A percentile compares a stretch with the other conserved stretches of the same genome.
These are phyloP conservation scores for Ctenoplectra terminalis DNA, from an alignment of 1,140 invertebrate species.

Conservation along the genomic window DNA sequence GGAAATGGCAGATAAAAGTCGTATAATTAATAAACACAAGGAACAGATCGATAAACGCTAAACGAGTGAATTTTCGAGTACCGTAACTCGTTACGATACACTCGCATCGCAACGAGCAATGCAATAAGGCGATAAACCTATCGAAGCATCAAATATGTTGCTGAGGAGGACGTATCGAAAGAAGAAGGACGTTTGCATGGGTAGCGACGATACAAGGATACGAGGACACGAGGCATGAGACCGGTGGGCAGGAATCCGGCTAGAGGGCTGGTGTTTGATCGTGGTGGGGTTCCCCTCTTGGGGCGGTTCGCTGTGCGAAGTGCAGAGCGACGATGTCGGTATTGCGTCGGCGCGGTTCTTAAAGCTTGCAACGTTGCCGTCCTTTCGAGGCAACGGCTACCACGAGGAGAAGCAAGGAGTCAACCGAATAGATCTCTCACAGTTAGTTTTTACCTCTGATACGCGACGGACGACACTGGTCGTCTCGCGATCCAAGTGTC, in stretches of 20 bases:
- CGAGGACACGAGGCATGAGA: too few species aligned
- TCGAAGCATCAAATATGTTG: neutral
- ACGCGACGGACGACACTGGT: slow-evolving; percentile 59
- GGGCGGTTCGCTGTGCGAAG: slow-evolving; percentile 43
- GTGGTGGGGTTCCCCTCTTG: neutral
- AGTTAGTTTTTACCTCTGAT: slow-evolving; percentile 75
- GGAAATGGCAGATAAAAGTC: slow-evolving; percentile 27
- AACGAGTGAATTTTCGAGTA: too few species aligned
- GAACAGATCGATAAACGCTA: neutral
- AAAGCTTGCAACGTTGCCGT: slow-evolving; percentile 51
- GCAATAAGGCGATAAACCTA: too few species aligned
- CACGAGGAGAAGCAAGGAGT: slow-evolving; percentile 69
- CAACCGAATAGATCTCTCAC: slow-evolving; percentile 60
- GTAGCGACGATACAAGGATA: too few species aligned
- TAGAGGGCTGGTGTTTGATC: slow-evolving; percentile 2
- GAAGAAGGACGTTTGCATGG: too few species aligned
- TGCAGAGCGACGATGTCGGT: slow-evolving; percentile 52
- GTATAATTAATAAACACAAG: neutral
- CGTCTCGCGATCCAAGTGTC: slow-evolving; percentile 66
- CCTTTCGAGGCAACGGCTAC: slow-evolving; percentile 34
- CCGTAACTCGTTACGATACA: too few species aligned
- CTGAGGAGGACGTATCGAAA: too few species aligned
- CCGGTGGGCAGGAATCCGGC: neutral
- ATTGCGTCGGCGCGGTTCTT: slow-evolving; percentile 58
- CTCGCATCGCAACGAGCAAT: neutral